These are phyloP conservation scores for Rhynchomys soricoides DNA, from an alignment of 2,113 vertebrate genomes.

Conservation along the genomic window DNA sequence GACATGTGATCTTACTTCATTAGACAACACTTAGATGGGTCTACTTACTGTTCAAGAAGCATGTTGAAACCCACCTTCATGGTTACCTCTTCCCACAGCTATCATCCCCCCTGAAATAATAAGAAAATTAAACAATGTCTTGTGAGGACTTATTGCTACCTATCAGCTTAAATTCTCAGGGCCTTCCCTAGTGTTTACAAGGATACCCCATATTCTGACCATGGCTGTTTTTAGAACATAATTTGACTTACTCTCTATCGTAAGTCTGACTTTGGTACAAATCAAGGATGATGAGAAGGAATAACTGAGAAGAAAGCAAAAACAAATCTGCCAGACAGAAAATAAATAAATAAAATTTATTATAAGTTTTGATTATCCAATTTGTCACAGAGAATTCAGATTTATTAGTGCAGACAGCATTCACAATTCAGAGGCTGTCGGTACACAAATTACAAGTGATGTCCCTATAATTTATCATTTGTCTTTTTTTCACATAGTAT, in stretches of 20 bases:
- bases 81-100: neutral
- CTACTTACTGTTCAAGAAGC: neutral
- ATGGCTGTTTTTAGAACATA: neutral
- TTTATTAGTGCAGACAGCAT: conserved; percentile 55
- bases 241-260: neutral
- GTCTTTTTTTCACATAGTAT: conserved; percentile 62
- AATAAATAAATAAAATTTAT: conserved; percentile 51
- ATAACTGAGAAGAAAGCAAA: conserved; percentile 28
- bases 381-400: conserved; percentile 70
- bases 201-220: fast-evolving
- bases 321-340: conserved; percentile 42
- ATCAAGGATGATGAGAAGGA: neutral
- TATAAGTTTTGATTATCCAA: conserved; percentile 58
- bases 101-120: neutral
- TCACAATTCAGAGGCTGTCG: conserved; percentile 58
- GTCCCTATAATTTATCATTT: conserved; percentile 66
- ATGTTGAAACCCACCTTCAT: neutral
- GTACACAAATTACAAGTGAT: conserved; percentile 67
- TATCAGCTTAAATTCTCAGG: fast-evolving
- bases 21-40: fast-evolving
- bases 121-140: neutral
- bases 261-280: neutral
- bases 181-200: neutral
- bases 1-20: neutral
- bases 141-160: fast-evolving